Base-by-base conservation (phyloP, 2,888 invertebrate genomes). In the Epirrhoe alternata region DNA sequence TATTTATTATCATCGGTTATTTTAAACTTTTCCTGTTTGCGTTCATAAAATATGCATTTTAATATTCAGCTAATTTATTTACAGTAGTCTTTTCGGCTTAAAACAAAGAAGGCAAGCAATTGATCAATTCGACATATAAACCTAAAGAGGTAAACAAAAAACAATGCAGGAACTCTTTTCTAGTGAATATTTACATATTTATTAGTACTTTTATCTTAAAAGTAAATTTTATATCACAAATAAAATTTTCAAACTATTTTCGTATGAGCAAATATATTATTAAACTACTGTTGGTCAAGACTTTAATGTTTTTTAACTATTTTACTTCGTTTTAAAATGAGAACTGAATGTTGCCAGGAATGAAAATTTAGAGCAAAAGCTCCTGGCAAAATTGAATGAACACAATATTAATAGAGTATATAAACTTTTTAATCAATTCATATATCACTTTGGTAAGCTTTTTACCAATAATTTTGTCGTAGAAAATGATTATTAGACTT, bases 281-380 rank as follows among this genome's bases (percentile, higher is more conserved):
- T 86, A 80, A 85, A 77, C 90, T 92, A 91, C 87, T 77, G 85
- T 92, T 92, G 92, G 92, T 92, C 92, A 87, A 85, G 85, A 85
- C 82, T 81, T 74, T 17, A 57, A 64, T 58, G 69, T 74, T 74
- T 75, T 71, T 72, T 71, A 75, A 73, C 71, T 74, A 75, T 78
- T 74, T 68, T 68, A 70, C 70, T 71, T 52, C 10, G 33, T 30
- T 7, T 49, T 50, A 33, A 38, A 45, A 33, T 35, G 12, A 56
- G 30, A 54, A 58, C 12, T 12, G 50, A 59, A 53, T 24, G 17
- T 61, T 61, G 56, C 52, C 60, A 67, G 60, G 17, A 42, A 56
- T 31, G 16, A 24, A 3, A 58, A 55, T 64, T 49, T 49, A 14
- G 50, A 59, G 62, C 58, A 42, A 7, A 45, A 51, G 51, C 12